Conservation (phyloP, 2,113 vertebrate species). For the Fregetta grallaria region DNA sequence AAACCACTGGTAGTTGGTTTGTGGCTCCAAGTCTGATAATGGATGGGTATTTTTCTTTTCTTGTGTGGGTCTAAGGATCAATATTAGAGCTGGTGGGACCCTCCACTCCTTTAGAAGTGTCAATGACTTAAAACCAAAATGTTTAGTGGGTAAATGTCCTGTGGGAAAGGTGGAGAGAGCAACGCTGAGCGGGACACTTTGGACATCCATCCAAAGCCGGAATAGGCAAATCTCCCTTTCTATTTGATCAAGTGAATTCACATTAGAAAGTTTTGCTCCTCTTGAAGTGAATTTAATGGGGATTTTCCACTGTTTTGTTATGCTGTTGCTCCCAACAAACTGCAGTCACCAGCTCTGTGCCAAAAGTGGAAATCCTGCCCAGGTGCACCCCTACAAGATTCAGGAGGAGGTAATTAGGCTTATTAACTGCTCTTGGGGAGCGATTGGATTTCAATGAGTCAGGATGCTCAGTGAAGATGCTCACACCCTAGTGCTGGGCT, state of each 20-base stretch:
- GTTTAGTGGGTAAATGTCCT: rapidly evolving
- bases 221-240: neutral
- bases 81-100: neutral
- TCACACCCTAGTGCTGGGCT: neutral
- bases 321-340: neutral
- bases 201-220: neutral
- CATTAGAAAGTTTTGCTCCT: neutral
- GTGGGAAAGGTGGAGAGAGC: neutral
- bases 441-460: neutral
- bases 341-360: too few species aligned
- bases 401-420: neutral
- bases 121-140: neutral
- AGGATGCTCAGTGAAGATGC: neutral
- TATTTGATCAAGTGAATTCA: rapidly evolving
- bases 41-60: neutral
- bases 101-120: rapidly evolving
- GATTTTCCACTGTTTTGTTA: neutral
- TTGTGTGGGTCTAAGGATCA: neutral
- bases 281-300: neutral
- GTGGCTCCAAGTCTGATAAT: rapidly evolving
- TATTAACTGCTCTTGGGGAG: neutral
- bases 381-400: too few species aligned
- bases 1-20: rapidly evolving
- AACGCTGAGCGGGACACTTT: rapidly evolving
- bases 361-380: neutral